Conservation (phyloP, 2,888 invertebrate genomes). For the Lasioglossum vierecki region DNA sequence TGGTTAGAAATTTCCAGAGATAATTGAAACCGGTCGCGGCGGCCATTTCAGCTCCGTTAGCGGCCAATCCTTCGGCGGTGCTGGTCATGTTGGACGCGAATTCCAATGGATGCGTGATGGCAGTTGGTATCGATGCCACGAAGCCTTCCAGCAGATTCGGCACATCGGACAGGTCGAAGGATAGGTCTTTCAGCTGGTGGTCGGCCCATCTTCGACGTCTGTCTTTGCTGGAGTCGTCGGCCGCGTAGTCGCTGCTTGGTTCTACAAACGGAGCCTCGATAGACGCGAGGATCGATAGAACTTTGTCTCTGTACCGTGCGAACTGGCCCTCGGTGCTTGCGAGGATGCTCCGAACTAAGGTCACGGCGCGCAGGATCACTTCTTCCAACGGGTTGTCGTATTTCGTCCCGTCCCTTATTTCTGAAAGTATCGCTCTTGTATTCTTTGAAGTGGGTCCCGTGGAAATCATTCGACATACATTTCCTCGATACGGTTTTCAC, state of each 20-base stretch:
- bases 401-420: background rate
- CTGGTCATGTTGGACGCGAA: background rate
- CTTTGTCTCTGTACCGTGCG: accelerated
- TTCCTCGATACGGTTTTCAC: no score
- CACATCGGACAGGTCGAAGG: accelerated
- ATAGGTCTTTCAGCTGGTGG: background rate
- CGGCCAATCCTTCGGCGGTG: accelerated
- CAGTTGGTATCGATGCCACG: no score
- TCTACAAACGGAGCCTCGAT: background rate
- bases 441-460: background rate
- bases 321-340: background rate
- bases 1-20: background rate
- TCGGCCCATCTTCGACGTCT: background rate
- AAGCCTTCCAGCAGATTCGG: no score
- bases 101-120: background rate
- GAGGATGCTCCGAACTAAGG: background rate
- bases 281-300: background rate
- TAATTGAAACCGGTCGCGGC: accelerated
- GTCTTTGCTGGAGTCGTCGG: background rate
- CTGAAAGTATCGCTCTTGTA: background rate
- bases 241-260: background rate
- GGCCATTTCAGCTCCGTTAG: background rate
- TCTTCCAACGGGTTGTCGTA: background rate
- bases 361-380: background rate
- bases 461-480: no score